Base-by-base conservation (phyloP, 1,140 invertebrate species). In the Globodera ellingtonae region DNA sequence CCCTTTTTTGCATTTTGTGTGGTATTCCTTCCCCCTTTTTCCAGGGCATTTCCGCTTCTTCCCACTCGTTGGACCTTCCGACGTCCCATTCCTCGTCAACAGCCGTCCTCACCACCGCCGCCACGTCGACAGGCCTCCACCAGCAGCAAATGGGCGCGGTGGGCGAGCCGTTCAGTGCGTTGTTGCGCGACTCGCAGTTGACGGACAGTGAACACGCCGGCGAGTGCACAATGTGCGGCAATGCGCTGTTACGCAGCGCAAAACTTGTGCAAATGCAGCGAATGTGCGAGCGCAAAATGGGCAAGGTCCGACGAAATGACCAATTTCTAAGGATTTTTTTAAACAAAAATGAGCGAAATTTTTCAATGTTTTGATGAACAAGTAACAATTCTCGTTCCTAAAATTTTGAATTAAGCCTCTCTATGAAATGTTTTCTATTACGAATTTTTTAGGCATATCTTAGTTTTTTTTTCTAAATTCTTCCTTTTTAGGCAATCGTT, bases 171-270 rank as follows among this genome's bases (percentile, higher is more conserved):
- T 9, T 69, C 13, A 44, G 67, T 62, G 59, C 80, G 13, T 66
- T 81, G 46, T 6, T 81, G 4, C 78, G 79, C 59, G 80, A 81
- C 47, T 78, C 79, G 13, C 24, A 24, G 4, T 67, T 67, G 44
- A 21, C 35, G 67, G 21, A 47, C 9, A 48, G 69, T 5, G 69
- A 69, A 18, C 62, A 9, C 44, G 18, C 10, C 65, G n/a, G 35
- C 35, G 75, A 70, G 15, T 77, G 75, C 69, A 21, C 62, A 24
- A 24, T 18, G 50, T 77, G 75, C 47, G 69, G 44, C 6, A 67
- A 67, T 65, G 69, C 65, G 50, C 35, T 77, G 47, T 47, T 77
- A 6, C 15, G 24, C 21, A 18, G 21, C n/a, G 75, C 75, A 8
- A 80, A 81, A 7, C 67, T 81, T 72, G 4, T 80, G 46, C 35